Base-by-base conservation (phyloP, 2,888 invertebrate genomes). In the Ischnus inquisitorius region DNA sequence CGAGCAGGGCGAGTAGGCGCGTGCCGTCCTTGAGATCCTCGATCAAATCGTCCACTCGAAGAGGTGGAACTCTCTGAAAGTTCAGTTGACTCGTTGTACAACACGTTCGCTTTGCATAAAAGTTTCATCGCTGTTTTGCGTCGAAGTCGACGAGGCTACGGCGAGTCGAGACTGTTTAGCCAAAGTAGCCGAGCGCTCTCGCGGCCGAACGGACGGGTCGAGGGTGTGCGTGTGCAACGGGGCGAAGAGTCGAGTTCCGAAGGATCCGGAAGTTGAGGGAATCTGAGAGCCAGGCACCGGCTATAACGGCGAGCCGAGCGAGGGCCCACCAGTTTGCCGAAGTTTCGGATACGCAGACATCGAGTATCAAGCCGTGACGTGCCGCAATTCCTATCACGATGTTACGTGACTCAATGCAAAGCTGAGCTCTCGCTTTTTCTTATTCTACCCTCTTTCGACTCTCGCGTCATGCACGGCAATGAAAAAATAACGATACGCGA, bases 1-100 rank as follows among this genome's bases (percentile, higher is more conserved):
- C 98, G 89, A 99, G 95, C 91, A 99, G 95, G 88, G 98, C 98
- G 93, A 99, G 95, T 82, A 99, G 95, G 93, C 96, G 97, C 78
- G 98, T 98, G 89, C 99, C 99, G 96, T 99, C 99, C 94, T 98
- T 98, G 90, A 99, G 95, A 94, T 99, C 99, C 91, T 98, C 97
- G 93, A 99, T 99, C 94, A 99, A 95, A 94, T 99, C 98, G 91
- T 98, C 97, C 91, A 99, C 97, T 93, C 97, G 97, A 94, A 98
- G 95, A 92, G 98, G 98, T 94, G 98, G 98, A 95, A 97, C 96
- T 94, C 98, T 97, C 98, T 99, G 94, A 91, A 91, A 57, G 25
- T 57, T 57, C 0, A 14, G 3, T 5, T 3, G 14, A 57, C 57
- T 2, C 25, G 3, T 14, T 25, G 1, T 25, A 25, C 12, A 25